These are phyloP conservation scores for Apamea crenata DNA, from an alignment of 2,888 invertebrate genomes.

Conservation along the genomic window DNA sequence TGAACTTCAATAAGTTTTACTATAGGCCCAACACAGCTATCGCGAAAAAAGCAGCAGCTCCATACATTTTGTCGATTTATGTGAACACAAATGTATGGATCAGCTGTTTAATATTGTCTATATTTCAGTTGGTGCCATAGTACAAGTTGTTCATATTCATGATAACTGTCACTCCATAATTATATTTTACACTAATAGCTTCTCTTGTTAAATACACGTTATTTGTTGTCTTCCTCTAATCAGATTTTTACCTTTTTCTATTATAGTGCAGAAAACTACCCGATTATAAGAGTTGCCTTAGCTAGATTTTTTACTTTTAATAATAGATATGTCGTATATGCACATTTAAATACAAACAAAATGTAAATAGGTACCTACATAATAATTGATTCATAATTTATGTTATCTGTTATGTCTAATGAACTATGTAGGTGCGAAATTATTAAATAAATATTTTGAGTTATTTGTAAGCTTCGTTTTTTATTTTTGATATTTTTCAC, in stretches of 20 bases:
- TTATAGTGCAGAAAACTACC: slow-evolving; percentile 1
- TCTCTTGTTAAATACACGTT: background rate
- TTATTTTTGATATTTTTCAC: background rate
- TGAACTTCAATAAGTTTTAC: background rate
- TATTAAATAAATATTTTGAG: slow-evolving; percentile 30
- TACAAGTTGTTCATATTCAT: background rate
- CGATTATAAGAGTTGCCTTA: slow-evolving; percentile 38
- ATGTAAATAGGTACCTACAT: slow-evolving; percentile 10
- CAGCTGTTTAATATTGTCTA: background rate
- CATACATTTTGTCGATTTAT: background rate
- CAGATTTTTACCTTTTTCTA: background rate
- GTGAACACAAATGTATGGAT: background rate
- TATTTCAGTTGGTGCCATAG: background rate
- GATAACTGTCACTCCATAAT: background rate
- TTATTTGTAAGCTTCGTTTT: slow-evolving; percentile 2
- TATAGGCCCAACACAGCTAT: too few relatives aligned
- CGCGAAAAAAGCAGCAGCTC: background rate
- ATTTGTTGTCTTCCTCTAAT: background rate
- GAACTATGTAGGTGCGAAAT: slow-evolving; percentile 12
- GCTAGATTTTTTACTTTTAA: slow-evolving; percentile 23
- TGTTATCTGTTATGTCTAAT: slow-evolving; percentile 13
- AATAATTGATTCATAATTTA: slow-evolving; percentile 18
- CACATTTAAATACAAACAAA: slow-evolving; percentile 1
- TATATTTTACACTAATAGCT: background rate
- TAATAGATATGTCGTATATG: background rate